Evolutionary conservation across 30 jellyfish, hydroid and myxozoan species (phyloP), one percentile per base, ranked within the genome.

Genomic region (Turritopsis rubra): DNA sequence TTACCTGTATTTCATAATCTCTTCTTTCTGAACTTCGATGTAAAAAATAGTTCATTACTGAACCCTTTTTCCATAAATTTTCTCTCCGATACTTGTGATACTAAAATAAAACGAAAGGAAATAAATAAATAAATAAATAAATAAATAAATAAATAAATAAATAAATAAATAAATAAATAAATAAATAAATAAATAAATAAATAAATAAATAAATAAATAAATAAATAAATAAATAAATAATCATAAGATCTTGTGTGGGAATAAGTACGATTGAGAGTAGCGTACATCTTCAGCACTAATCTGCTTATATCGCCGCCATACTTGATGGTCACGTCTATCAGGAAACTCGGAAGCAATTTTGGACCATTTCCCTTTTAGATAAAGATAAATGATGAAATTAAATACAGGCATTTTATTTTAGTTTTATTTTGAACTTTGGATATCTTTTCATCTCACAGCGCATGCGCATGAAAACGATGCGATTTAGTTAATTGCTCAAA

Each of bases 321-420:
- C 79, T 86, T 71, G 84, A 77, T 30, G 54, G 75, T 91, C 97
- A 28, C 85, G 94, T 70, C 97, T 73, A 16, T 91, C 95, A 29
- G 90, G 88, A 13, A 91, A 80, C 18, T 84, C 91, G 22, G 74
- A 28, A 16, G 96, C 83, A 54, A 91, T 75, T 70, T 72, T 78
- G 7, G 97, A 72, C 97, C 97, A 91, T 28, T 80, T 79, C 0
- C 97, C 97, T 91, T n/a, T 5, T 3, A 41, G 60, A 41, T 41
- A 41, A 5, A 5, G 60, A 3, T 41, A 41, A 13, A 5, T 41
- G 13, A 3, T 41, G 13, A 3, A 41, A 41, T 41, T 13, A 3
- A 41, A 3, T 13, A 41, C 5, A 41, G n/a, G n/a, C n/a, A n/a
- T n/a, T n/a, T n/a, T n/a, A n/a, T n/a, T n/a, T n/a, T n/a, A n/a